A percentile compares a stretch with the other conserved stretches of the same genome.
phyloP scores from a whole-genome alignment of 2,797 vertebrate species.

The Gadopsis marmoratus region DNA sequence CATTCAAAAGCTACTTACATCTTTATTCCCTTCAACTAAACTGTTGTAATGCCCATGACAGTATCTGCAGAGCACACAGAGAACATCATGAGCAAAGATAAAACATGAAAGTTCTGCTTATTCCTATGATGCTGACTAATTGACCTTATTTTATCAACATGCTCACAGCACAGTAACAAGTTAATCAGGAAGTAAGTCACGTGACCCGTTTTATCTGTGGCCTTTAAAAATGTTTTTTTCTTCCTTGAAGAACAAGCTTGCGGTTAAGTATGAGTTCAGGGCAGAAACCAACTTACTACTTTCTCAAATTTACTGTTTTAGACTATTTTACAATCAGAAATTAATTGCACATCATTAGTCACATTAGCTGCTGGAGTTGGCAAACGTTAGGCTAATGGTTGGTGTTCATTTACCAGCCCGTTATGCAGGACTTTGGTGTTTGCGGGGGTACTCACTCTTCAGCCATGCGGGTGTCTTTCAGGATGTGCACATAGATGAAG shows the following conservation, averaged over 20 bases:
- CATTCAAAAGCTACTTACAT: conserved; percentile 85
- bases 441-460: conserved; percentile 89
- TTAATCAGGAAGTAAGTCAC: background rate
- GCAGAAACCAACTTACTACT: background rate
- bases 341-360: background rate
- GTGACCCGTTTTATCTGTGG: background rate
- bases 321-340: background rate
- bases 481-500: conserved; percentile 97
- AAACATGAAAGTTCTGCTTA: background rate
- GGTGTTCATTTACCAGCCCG: background rate
- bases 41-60: conserved; percentile 94
- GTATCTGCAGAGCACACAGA: conserved; percentile 86
- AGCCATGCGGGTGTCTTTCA: conserved; percentile 94
- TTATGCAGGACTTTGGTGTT: background rate
- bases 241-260: background rate
- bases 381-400: background rate
- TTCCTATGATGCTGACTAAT: background rate
- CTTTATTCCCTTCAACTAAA: conserved; percentile 92
- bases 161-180: background rate
- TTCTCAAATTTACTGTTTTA: background rate
- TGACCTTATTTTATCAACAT: background rate
- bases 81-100: background rate
- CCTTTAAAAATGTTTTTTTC: background rate
- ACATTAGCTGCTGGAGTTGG: background rate
- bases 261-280: conserved; percentile 1